Evolutionary conservation across 2,113 vertebrate species (phyloP), one percentile per base, ranked within the genome.

Genomic region (Pitta sordida): DNA sequence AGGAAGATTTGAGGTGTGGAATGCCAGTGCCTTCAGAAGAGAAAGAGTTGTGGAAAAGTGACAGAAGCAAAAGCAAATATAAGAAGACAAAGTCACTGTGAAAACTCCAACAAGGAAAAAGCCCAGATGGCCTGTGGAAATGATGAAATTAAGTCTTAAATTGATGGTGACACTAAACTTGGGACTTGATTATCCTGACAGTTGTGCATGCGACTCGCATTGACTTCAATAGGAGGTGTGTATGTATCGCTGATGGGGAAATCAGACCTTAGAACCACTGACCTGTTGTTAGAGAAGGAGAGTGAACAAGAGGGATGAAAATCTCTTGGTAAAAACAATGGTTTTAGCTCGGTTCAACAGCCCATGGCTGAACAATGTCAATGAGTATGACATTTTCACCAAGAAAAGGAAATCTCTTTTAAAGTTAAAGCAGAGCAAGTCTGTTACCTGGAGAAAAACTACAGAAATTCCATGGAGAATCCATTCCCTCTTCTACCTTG

Each of bases 131-230:
- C 86, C 95, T 49, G 82, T 41, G 62, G 65, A 96, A 93, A 93
- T 93, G n/a, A 92, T 92, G 86, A 92, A 96, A 95, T 96, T 95
- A 96, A 92, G 83, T 69, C 65, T 88, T 80, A 94, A 95, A 96
- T 94, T 94, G 83, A 95, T 95, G 74, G 58, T 76, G 69, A 91
- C 94, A 93, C 82, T 96, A 92, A 96, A 93, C 81, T 92, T 93
- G 81, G 53, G 96, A 53, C 73, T 93, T 94, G 91, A 96, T 96
- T 96, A 96, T 94, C 70, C 92, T 93, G 83, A 82, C 92, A 96
- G 92, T 94, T 95, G 92, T 91, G 88, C 52, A 37, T 55, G 64
- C 2, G 3, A 78, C 77, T 96, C 65, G 60, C 53, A 82, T 69
- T 92, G 77, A 95, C 91, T 94, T 94, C 88, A 91, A 49, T 53